Conservation (phyloP, 2,888 invertebrate species). For the Coenonympha glycerion region DNA sequence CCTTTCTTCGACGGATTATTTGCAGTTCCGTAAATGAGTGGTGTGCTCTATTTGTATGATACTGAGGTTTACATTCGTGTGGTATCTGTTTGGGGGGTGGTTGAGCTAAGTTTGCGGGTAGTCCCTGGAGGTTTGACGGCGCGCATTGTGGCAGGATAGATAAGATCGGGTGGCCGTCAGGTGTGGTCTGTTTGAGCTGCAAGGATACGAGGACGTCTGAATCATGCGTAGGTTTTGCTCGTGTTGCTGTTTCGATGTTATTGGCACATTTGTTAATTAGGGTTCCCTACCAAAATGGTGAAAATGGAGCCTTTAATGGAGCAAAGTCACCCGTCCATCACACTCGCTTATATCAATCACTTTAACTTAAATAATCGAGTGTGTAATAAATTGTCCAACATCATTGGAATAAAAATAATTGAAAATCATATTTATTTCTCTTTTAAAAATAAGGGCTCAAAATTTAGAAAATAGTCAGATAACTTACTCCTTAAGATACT, state of each 20-base stretch:
- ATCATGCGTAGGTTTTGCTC: conserved; percentile 27
- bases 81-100: neutral
- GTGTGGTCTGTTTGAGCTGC: conserved; percentile 59
- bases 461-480: too few relatives aligned
- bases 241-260: conserved; percentile 7
- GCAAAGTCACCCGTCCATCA: too few relatives aligned
- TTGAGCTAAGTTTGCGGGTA: conserved; percentile 12
- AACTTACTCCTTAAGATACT: too few relatives aligned
- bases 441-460: too few relatives aligned
- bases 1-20: conserved; percentile 32
- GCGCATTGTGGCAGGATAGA: conserved; percentile 49
- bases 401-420: too few relatives aligned
- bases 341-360: too few relatives aligned
- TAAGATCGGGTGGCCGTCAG: conserved; percentile 50
- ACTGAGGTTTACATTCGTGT: conserved; percentile 32
- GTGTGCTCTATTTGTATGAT: neutral
- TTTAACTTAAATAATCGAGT: too few relatives aligned
- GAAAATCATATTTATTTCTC: too few relatives aligned
- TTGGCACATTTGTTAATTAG: conserved; percentile 4
- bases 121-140: conserved; percentile 38
- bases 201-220: conserved; percentile 23
- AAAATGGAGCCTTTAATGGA: too few relatives aligned
- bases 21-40: conserved; percentile 9
- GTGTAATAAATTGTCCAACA: too few relatives aligned
- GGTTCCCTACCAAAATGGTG: too few relatives aligned